phyloP scores from a whole-genome alignment of 2,113 vertebrate species.

The Dasyprocta punctata region DNA sequence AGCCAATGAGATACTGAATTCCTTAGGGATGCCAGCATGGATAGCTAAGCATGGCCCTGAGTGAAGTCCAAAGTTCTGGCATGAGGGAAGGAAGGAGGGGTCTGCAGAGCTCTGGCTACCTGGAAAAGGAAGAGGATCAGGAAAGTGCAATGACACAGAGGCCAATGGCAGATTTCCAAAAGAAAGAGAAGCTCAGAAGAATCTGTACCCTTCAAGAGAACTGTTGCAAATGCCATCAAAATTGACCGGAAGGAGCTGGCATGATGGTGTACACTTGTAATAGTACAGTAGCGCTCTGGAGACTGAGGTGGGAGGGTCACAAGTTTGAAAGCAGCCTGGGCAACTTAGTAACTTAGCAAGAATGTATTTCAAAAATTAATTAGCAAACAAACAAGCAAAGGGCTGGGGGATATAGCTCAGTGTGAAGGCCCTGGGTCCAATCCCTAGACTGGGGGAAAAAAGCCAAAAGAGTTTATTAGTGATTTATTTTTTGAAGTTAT shows the following conservation, averaged over 20 bases:
- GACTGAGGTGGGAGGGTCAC: neutral
- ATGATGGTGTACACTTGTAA: neutral
- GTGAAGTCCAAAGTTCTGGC: no score
- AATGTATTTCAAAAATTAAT: neutral
- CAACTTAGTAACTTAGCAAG: neutral
- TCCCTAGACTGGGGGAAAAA: neutral
- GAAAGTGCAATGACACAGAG: neutral
- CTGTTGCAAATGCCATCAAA: neutral
- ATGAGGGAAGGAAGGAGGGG: neutral
- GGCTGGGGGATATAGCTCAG: neutral
- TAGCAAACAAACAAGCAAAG: neutral
- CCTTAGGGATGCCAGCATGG: neutral
- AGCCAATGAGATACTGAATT: neutral
- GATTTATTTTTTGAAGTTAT: neutral
- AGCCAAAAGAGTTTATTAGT: neutral
- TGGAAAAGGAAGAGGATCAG: neutral
- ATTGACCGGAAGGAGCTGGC: neutral
- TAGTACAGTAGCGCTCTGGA: neutral
- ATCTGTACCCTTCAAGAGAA: neutral
- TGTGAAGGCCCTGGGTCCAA: neutral
- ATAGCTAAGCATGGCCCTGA: neutral
- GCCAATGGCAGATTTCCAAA: neutral
- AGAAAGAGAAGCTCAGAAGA: neutral
- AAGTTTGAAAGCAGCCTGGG: neutral
- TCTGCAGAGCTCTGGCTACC: neutral